These are phyloP conservation scores for Ganaspis sp. DNA, from an alignment of 1,140 invertebrate species.

Conservation along the genomic window DNA sequence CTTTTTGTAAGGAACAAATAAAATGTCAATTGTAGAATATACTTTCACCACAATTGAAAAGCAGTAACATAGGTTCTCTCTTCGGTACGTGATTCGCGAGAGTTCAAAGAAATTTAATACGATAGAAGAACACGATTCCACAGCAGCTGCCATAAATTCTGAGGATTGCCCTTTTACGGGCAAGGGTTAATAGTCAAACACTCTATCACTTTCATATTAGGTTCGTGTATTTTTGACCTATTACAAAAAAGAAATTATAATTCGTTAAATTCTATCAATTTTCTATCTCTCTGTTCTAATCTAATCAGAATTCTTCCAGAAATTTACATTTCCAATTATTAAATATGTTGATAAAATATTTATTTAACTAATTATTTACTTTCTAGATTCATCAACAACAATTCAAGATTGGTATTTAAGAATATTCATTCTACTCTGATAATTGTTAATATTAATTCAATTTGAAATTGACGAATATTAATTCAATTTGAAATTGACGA, in stretches of 20 bases:
- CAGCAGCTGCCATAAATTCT: constrained; percentile 21
- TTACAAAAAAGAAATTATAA: neutral
- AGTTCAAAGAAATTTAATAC: constrained; percentile 20
- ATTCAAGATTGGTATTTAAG: no score
- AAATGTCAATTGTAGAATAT: constrained; percentile 7
- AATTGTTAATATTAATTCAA: no score
- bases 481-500: no score
- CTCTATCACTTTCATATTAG: constrained; percentile 4
- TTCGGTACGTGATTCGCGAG: neutral
- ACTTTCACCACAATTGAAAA: constrained; percentile 7
- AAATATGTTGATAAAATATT: no score
- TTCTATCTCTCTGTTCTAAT: no score
- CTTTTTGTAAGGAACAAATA: neutral
- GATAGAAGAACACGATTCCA: constrained; percentile 17
- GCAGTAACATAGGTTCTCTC: neutral
- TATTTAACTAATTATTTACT: no score
- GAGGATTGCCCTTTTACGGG: constrained; percentile 7
- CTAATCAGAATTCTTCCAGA: no score
- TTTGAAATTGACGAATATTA: no score
- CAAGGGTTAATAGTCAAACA: constrained; percentile 11
- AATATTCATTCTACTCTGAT: no score
- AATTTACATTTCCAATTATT: no score
- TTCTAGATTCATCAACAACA: no score
- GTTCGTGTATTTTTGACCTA: neutral
- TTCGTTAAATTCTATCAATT: no score